Evolutionary conservation across 2,888 invertebrate genomes (phyloP).

Genomic region (Neelides folsomi): DNA sequence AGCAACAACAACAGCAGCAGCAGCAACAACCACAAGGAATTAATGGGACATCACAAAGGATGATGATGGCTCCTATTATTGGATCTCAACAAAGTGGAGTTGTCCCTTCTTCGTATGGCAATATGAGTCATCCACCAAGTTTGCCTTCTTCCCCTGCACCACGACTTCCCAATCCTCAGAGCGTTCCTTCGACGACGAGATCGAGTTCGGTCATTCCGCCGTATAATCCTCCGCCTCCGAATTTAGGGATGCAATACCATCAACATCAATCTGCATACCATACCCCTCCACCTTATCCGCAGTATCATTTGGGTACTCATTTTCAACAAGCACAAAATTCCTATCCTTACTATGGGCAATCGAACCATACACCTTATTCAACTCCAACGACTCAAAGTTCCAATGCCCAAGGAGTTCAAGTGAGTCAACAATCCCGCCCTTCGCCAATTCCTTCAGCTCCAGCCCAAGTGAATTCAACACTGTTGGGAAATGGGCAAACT

Average conservation of each 20-base stretch:
- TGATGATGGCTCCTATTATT: not conserved
- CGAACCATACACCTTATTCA: slow-evolving; percentile 9
- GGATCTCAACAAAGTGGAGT: slow-evolving; percentile 6
- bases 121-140: no score
- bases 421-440: slow-evolving; percentile 8
- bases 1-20: no score
- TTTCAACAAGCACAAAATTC: slow-evolving; percentile 11
- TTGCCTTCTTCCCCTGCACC: no score
- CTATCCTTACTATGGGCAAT: slow-evolving; percentile 3
- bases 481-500: slow-evolving; percentile 8
- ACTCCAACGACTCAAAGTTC: slow-evolving; percentile 9
- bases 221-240: slow-evolving; percentile 27
- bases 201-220: slow-evolving; percentile 28
- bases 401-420: slow-evolving; percentile 5
- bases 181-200: slow-evolving; percentile 3
- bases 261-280: not conserved
- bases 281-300: slow-evolving; percentile 1
- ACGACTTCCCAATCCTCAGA: no score
- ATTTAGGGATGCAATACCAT: slow-evolving; percentile 6
- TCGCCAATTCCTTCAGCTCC: slow-evolving; percentile 9
- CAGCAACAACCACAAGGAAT: no score
- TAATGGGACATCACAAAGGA: no score
- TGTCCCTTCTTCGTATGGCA: no score
- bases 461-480: slow-evolving; percentile 6
- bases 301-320: slow-evolving; percentile 8